Evolutionary conservation across 2,113 vertebrate genomes (phyloP).

Genomic region (Entomyzon cyanotis): DNA sequence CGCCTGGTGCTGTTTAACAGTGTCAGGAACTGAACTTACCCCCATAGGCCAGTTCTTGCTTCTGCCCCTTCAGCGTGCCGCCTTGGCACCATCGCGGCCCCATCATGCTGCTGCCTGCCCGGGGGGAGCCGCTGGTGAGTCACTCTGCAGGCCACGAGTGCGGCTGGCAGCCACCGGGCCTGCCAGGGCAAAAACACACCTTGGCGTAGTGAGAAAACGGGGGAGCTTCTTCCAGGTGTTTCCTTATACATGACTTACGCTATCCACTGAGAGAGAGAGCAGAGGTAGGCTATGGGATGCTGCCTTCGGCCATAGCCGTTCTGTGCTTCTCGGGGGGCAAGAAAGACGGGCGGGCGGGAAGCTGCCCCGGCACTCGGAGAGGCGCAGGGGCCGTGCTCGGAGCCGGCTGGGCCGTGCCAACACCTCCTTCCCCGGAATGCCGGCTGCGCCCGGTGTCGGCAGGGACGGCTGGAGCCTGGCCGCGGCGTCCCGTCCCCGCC

Average conservation of each 20-base stretch:
- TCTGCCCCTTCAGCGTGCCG: background rate
- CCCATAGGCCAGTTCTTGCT: background rate
- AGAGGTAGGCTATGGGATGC: fast-evolving
- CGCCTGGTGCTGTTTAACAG: background rate
- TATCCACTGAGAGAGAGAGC: fast-evolving
- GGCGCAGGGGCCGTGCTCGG: background rate
- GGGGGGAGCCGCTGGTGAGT: background rate
- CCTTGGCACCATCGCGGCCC: background rate
- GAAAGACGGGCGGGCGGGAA: too few species aligned
- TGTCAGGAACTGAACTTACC: background rate
- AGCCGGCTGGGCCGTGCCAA: background rate
- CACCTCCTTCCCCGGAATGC: background rate
- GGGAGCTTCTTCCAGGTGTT: background rate
- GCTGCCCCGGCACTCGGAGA: background rate
- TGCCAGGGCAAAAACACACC: background rate
- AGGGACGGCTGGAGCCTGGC: too few species aligned
- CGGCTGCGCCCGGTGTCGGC: background rate
- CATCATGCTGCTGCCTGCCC: background rate
- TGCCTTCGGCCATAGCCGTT: background rate
- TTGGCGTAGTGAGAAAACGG: background rate
- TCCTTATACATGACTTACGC: fast-evolving
- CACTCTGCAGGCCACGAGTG: background rate
- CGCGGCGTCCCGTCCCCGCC: background rate
- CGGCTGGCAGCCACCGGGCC: background rate
- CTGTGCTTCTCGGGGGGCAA: fast-evolving